A percentile compares a stretch with the other conserved stretches of the same genome.
phyloP scores from a whole-genome alignment of 2,113 vertebrate species.

The Clarias magur region DNA sequence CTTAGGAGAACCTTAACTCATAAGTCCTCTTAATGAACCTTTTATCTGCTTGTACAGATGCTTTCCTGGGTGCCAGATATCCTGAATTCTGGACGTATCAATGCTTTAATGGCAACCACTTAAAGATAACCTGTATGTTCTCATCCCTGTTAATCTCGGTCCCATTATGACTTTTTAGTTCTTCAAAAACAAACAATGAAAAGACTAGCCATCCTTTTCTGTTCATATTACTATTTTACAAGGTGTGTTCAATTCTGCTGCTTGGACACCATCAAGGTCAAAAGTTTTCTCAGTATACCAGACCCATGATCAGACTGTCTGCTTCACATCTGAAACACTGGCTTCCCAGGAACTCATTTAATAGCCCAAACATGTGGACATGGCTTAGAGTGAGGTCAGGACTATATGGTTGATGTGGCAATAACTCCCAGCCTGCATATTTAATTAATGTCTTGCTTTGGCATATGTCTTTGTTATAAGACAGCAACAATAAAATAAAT shows the following conservation, averaged over 20 bases:
- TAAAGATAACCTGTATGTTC: neutral
- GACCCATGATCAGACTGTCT: no score
- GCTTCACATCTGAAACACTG: no score
- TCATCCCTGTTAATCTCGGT: neutral
- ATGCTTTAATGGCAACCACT: neutral
- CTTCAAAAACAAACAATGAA: neutral
- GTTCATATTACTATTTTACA: neutral
- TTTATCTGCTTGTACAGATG: neutral
- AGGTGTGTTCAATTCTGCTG: no score
- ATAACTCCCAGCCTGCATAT: neutral
- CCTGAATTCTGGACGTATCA: neutral
- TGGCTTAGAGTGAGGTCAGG: no score
- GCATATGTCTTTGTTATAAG: neutral
- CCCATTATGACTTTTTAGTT: neutral
- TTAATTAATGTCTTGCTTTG: neutral
- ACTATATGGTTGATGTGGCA: no score
- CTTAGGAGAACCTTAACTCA: neutral
- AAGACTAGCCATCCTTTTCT: neutral
- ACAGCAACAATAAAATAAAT: neutral
- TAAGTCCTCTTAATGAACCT: neutral
- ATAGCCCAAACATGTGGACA: no score
- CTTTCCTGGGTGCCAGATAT: neutral
- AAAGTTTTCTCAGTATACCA: no score
- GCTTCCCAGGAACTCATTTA: no score
- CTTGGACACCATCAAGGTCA: no score